phyloP scores from a whole-genome alignment of 1,140 invertebrate species.

The Drosophila varians region DNA sequence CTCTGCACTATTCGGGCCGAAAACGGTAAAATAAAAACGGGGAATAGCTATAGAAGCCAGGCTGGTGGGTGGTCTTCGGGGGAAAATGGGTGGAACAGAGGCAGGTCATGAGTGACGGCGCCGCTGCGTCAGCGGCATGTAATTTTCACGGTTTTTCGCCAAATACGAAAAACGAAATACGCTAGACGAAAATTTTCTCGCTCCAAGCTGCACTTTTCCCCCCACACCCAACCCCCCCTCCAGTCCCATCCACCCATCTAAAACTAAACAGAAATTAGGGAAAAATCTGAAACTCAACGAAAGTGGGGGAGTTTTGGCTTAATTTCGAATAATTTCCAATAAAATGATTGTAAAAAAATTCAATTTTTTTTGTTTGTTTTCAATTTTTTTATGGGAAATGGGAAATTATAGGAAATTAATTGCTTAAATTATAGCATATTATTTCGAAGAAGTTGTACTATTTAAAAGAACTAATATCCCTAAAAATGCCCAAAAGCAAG shows the following conservation, averaged over 20 bases:
- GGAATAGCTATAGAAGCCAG: neutral
- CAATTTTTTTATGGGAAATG: too few species aligned
- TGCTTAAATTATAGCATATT: too few species aligned
- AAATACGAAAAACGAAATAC: conserved; percentile 75
- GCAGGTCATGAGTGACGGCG: conserved; percentile 69
- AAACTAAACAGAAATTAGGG: too few species aligned
- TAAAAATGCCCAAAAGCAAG: neutral
- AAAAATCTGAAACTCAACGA: too few species aligned
- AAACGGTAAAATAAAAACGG: conserved; percentile 39
- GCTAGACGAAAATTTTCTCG: conserved; percentile 53
- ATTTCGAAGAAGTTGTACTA: too few species aligned
- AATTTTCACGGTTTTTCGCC: conserved; percentile 74
- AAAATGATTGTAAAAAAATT: too few species aligned
- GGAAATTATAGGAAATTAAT: too few species aligned
- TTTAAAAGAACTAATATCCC: too few species aligned
- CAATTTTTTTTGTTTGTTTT: too few species aligned
- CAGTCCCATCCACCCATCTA: too few species aligned
- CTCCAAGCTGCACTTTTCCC: neutral
- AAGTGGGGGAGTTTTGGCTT: too few species aligned
- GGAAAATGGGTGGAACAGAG: neutral
- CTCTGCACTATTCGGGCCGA: neutral
- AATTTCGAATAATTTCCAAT: too few species aligned
- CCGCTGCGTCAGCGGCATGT: conserved; percentile 75
- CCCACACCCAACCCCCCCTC: neutral
- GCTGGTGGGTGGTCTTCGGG: neutral